These are phyloP conservation scores for Tribolium freemani DNA, from an alignment of 2,888 invertebrate genomes.

Conservation along the genomic window DNA sequence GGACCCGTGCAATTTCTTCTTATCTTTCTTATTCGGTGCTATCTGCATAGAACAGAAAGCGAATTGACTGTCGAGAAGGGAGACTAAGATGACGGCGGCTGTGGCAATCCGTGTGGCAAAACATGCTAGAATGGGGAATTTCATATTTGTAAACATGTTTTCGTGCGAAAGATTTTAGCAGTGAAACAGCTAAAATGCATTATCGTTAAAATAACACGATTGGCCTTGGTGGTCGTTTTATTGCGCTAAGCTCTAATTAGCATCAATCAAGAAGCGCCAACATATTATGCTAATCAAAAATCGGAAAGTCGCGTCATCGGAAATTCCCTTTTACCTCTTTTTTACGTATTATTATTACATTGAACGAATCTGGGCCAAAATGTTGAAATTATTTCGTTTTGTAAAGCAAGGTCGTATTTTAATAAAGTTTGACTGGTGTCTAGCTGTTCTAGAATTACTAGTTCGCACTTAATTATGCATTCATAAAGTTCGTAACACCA, in stretches of 20 bases:
- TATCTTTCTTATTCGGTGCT: slow-evolving; percentile 53
- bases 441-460: background rate
- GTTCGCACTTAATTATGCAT: background rate
- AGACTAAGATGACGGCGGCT: slow-evolving; percentile 65
- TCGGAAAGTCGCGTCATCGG: background rate
- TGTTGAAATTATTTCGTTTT: background rate
- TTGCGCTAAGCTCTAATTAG: background rate
- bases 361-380: background rate
- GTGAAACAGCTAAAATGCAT: background rate
- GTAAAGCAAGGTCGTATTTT: background rate
- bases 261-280: background rate
- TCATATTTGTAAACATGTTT: slow-evolving; percentile 9
- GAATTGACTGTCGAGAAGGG: slow-evolving; percentile 70
- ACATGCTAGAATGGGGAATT: slow-evolving; percentile 66
- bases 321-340: background rate
- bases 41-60: slow-evolving; percentile 69
- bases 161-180: background rate
- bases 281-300: background rate
- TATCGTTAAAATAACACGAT: too few species aligned
- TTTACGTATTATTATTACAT: too few species aligned
- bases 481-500: background rate
- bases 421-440: background rate
- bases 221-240: too few species aligned
- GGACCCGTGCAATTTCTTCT: slow-evolving; percentile 58
- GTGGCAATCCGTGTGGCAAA: slow-evolving; percentile 68